Base-by-base conservation (phyloP, 2,113 vertebrate genomes). In the Hypanus sabinus region DNA sequence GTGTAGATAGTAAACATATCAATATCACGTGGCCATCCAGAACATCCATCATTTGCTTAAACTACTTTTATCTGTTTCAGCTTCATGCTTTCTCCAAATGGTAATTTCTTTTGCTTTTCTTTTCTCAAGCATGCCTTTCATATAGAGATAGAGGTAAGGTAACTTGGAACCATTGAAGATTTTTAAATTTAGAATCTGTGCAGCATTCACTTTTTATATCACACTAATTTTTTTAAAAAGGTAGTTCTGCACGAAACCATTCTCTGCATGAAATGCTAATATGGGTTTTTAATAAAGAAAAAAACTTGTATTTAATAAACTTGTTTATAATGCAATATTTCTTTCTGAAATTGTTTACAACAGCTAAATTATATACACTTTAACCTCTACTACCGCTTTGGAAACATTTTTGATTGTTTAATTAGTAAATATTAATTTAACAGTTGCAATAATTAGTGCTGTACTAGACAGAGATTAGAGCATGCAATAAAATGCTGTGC, bases 131-230 rank as follows among this genome's bases (percentile, higher is more conserved):
- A 98, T 95, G 98, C 99, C 98, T 99, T 99, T 99, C 98, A 99
- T 97, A 99, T 99, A 97, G 99, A 99, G 98, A 98, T 99, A 97
- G 99, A 99, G 99, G 98, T 99, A 99, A 99, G 99, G 98, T 96
- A 95, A 96, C 95, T 95, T 96, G 95, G 76, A 95, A 95, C 83
- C 93, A 68, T 73, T 88, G 94, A 95, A 94, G 95, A 93, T 96
- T 95, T 94, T 94, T 80, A 33, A 76, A 94, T 80, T 85, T 73
- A 94, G 94, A 94, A 87, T 94, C 94, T 94, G 94, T 95, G 94
- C 75, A 85, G 93, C 55, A 90, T 85, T 60, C 55, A 80, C 30
- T 93, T 62, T 81, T 94, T 93, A 65, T 33, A 10, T 65, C 87
- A n/a, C 6, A n/a, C 38, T 12, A 68, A 68, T 71, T 96, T 71